Conservation (phyloP, 2,888 invertebrate species). For the Tenthredo notha region DNA sequence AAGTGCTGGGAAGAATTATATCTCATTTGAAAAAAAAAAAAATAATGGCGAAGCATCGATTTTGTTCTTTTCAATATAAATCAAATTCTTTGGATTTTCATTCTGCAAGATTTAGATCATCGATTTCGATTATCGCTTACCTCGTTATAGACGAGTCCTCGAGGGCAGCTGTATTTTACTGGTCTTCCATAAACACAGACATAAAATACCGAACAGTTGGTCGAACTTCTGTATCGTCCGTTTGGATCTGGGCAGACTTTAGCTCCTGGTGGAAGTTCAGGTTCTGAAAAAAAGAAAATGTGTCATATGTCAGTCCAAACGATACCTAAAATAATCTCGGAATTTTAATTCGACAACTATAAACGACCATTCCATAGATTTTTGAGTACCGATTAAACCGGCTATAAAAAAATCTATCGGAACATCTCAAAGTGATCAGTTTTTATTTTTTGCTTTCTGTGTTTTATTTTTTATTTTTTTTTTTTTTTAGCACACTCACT, state of each 20-base stretch:
- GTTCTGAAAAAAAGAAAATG: slow-evolving; percentile 65
- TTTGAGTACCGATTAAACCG: background rate
- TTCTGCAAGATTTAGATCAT: background rate
- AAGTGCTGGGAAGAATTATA: background rate
- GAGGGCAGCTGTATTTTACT: slow-evolving; percentile 83
- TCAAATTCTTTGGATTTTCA: background rate
- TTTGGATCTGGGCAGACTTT: slow-evolving; percentile 81
- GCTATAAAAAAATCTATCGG: background rate
- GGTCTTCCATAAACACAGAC: slow-evolving; percentile 82
- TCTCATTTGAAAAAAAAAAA: background rate
- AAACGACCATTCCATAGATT: background rate
- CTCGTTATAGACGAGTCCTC: slow-evolving; percentile 82
- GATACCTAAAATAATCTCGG: background rate
- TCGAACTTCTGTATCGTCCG: slow-evolving; percentile 82
- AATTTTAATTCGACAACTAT: background rate
- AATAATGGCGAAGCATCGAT: too few relatives aligned
- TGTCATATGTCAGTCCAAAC: background rate
- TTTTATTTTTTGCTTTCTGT: too few relatives aligned
- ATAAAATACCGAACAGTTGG: slow-evolving; percentile 84
- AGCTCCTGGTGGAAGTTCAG: slow-evolving; percentile 68
- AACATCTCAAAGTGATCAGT: background rate
- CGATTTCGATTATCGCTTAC: slow-evolving; percentile 73
- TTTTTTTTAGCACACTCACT: slow-evolving; percentile 68
- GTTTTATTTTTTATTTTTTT: background rate
- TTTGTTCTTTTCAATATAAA: background rate